Conservation (phyloP, 2,797 vertebrate genomes). For the Ctenochaetus hawaiiensis region DNA sequence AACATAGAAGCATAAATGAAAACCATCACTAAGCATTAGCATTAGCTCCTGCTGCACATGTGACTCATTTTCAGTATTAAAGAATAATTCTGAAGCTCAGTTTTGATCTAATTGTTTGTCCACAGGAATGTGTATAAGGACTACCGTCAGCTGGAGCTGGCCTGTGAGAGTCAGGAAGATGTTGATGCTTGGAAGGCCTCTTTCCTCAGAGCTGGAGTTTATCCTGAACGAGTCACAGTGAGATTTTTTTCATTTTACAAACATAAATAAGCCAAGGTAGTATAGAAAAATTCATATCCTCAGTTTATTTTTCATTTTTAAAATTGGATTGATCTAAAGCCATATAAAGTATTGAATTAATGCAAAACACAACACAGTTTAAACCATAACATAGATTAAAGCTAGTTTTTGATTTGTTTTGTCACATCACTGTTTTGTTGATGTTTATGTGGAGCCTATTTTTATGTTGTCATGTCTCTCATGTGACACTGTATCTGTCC, state of each 20-base stretch:
- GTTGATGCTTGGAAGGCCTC: constrained; percentile 99
- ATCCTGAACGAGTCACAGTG: constrained; percentile 95
- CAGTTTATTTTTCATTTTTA: background rate
- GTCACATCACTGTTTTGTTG: background rate
- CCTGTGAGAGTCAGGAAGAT: constrained; percentile 97
- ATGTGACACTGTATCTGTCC: constrained; percentile 50
- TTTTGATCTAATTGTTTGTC: constrained; percentile 1
- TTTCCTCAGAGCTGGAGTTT: constrained; percentile 97
- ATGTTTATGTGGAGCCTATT: constrained; percentile 35
- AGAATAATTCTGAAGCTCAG: background rate
- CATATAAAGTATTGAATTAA: background rate
- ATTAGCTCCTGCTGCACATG: no score
- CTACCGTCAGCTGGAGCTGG: constrained; percentile 97
- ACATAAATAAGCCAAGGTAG: background rate
- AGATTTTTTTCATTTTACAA: constrained; percentile 41
- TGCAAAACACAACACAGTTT: background rate
- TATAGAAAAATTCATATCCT: background rate
- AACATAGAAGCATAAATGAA: background rate
- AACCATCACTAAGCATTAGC: background rate
- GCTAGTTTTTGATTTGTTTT: background rate
- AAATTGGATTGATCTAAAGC: background rate
- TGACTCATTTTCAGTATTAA: background rate
- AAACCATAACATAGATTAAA: background rate
- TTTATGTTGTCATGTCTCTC: constrained; percentile 56
- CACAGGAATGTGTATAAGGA: constrained; percentile 98